A percentile compares a stretch with the other conserved stretches of the same genome.
Conservation (phyloP, 1,140 invertebrate species). For the Apis cerana region DNA sequence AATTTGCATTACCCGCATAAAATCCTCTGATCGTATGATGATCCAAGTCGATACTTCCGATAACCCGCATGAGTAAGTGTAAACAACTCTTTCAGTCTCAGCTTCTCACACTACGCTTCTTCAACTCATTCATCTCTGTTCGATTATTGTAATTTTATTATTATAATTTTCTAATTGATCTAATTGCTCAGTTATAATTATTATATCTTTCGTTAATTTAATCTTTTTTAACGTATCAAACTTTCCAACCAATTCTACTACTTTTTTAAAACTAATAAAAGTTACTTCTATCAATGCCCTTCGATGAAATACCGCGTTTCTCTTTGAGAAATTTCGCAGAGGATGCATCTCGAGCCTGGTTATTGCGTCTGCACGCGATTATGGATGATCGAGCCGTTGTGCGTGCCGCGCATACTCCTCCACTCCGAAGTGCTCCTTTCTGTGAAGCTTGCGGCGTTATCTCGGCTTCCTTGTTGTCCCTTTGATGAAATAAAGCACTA, state of each 20-base stretch:
- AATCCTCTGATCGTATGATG: constrained; percentile 36
- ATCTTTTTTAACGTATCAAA: no score
- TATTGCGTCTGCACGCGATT: constrained; percentile 32
- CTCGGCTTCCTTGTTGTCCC: constrained; percentile 65
- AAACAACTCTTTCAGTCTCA: constrained; percentile 25
- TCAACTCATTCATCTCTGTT: not conserved
- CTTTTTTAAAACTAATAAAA: no score
- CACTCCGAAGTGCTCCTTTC: constrained; percentile 33
- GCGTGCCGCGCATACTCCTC: constrained; percentile 51
- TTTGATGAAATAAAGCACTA: constrained; percentile 69
- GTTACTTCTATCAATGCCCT: not conserved
- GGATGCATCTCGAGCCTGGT: constrained; percentile 48
- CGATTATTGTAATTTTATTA: no score
- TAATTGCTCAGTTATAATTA: not conserved
- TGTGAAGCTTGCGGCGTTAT: constrained; percentile 57
- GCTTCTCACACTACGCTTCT: not conserved
- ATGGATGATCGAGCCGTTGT: constrained; percentile 59
- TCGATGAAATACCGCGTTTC: not conserved
- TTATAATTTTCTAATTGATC: not conserved
- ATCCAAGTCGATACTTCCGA: constrained; percentile 75
- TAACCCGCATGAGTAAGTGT: constrained; percentile 71
- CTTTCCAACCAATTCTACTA: not conserved
- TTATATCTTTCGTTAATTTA: not conserved
- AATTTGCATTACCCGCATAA: constrained; percentile 58
- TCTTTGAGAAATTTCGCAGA: constrained; percentile 33